These are phyloP conservation scores for Anagyrus pseudococci DNA, from an alignment of 2,888 invertebrate species.

Conservation along the genomic window DNA sequence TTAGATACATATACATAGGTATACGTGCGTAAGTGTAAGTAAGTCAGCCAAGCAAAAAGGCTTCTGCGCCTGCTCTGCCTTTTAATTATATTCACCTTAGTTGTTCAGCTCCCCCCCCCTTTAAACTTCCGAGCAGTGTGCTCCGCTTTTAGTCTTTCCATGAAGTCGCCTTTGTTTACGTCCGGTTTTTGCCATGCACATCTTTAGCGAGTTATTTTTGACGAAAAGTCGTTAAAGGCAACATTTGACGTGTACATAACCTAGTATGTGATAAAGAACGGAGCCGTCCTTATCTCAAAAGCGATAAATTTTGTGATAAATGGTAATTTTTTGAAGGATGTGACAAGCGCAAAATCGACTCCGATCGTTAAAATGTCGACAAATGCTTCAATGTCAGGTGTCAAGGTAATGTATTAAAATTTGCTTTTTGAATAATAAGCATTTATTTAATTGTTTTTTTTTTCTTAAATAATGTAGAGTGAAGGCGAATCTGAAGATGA, in stretches of 20 bases:
- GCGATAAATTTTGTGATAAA: slow-evolving; percentile 15
- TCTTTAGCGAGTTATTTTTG: too few species aligned
- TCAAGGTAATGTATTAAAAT: slow-evolving; percentile 26
- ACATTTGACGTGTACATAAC: slow-evolving; percentile 29
- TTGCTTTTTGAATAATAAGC: slow-evolving; percentile 7
- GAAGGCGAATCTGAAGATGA: slow-evolving; percentile 55
- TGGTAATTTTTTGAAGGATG: slow-evolving; percentile 14
- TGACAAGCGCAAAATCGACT: slow-evolving; percentile 5
- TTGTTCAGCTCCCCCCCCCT: too few species aligned
- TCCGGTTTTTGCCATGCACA: too few species aligned
- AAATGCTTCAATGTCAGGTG: slow-evolving; percentile 37
- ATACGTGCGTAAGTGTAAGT: too few species aligned
- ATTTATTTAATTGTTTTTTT: slow-evolving; percentile 14
- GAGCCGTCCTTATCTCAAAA: slow-evolving; percentile 29
- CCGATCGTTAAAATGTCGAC: slow-evolving; percentile 28
- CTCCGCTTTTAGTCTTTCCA: too few species aligned
- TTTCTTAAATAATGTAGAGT: slow-evolving; percentile 41
- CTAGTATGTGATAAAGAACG: slow-evolving; percentile 29
- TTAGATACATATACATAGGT: too few species aligned
- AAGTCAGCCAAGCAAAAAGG: too few species aligned
- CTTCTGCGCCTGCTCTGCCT: too few species aligned
- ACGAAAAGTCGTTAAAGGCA: too few species aligned
- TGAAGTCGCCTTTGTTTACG: too few species aligned
- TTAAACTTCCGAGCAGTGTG: too few species aligned
- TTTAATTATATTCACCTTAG: too few species aligned